Percentiles rank a stretch among this genome's conserved stretches.
These are phyloP conservation scores for Styela plicata DNA, from an alignment of 23 tunicate genomes.

Conservation along the genomic window DNA sequence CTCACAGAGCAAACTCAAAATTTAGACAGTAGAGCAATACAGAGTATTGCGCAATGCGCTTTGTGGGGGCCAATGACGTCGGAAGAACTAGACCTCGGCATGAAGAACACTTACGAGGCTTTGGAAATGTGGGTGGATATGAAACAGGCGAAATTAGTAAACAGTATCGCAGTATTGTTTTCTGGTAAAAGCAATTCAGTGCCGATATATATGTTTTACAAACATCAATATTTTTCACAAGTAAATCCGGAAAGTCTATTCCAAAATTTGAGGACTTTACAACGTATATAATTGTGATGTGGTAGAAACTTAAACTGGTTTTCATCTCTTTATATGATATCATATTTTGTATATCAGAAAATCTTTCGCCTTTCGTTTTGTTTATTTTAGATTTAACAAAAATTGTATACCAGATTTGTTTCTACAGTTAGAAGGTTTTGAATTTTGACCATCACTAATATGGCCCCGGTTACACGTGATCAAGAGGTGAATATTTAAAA, in stretches of 20 bases:
- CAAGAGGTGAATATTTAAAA: no score
- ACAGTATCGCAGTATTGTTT: conserved; percentile 67
- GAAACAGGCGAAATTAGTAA: conserved; percentile 90
- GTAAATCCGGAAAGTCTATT: conserved; percentile 1
- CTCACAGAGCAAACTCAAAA: conserved; percentile 20
- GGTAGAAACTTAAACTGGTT: no score
- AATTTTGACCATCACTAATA: no score
- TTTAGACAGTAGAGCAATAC: conserved; percentile 33
- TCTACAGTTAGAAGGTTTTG: no score
- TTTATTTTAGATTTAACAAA: no score
- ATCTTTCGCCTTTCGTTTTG: no score
- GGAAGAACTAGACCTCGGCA: conserved; percentile 44
- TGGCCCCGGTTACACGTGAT: no score
- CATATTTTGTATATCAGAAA: no score
- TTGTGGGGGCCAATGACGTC: conserved; percentile 89
- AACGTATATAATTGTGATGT: neutral
- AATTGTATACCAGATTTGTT: no score
- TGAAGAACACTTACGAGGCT: conserved; percentile 41
- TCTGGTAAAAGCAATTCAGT: conserved; percentile 41
- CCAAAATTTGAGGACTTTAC: conserved; percentile 7
- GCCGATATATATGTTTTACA: conserved; percentile 41
- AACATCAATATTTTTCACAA: conserved; percentile 71
- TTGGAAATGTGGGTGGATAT: conserved; percentile 83
- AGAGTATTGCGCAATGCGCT: conserved; percentile 75
- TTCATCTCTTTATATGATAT: no score